Conservation (phyloP, 2,888 invertebrate species). For the Dryomyza anilis region DNA sequence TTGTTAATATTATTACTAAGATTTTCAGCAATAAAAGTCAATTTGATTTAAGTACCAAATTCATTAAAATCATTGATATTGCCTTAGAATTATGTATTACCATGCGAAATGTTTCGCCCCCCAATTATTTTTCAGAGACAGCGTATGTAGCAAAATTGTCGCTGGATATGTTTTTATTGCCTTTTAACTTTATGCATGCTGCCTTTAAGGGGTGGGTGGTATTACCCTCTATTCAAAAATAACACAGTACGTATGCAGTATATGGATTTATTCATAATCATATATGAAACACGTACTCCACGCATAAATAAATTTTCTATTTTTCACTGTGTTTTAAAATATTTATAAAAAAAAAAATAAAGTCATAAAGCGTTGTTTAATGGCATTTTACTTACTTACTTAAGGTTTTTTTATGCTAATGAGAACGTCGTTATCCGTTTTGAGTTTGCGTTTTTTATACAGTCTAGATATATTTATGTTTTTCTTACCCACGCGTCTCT, state of each 20-base stretch:
- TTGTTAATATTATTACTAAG: too few species aligned
- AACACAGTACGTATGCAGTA: slow-evolving; percentile 5
- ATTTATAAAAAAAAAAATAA: slow-evolving; percentile 39
- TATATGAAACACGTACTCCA: slow-evolving; percentile 20
- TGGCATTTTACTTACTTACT: slow-evolving; percentile 47
- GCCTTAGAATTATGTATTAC: not conserved
- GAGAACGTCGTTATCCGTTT: slow-evolving; percentile 25
- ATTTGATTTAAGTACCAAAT: too few species aligned
- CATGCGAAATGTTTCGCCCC: not conserved
- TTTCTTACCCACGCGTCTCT: not conserved
- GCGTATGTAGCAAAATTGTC: not conserved
- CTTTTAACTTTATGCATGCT: not conserved
- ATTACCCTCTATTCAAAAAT: not conserved
- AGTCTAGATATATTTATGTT: slow-evolving; percentile 13
- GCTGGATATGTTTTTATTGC: slow-evolving; percentile 15
- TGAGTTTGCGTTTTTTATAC: not conserved
- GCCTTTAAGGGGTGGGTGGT: not conserved
- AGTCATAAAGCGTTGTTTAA: slow-evolving; percentile 61
- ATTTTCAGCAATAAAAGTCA: too few species aligned
- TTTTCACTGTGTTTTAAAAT: not conserved
- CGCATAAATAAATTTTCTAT: slow-evolving; percentile 12
- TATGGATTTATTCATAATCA: slow-evolving; percentile 20
- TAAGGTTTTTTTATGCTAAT: slow-evolving; percentile 24
- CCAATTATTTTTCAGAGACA: not conserved
- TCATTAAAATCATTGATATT: not conserved